Conservation (phyloP, 2,888 invertebrate species). For the Lordiphosa fenestrarum region DNA sequence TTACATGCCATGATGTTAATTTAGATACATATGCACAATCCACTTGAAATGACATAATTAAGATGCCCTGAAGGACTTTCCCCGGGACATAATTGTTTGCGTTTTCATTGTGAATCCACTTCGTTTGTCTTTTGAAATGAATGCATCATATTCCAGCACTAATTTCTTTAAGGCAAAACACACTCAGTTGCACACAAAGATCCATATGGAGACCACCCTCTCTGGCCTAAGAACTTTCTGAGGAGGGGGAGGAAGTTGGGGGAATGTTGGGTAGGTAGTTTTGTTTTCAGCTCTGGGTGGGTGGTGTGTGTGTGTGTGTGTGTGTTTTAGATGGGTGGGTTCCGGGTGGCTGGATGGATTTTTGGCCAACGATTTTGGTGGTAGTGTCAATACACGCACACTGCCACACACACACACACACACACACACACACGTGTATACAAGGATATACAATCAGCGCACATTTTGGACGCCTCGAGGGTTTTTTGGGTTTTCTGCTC, state of each 20-base stretch:
- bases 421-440: slow-evolving; percentile 1
- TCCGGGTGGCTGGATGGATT: slow-evolving; percentile 2
- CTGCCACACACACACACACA: slow-evolving; percentile 5
- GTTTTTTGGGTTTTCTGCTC: slow-evolving; percentile 11
- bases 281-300: slow-evolving; percentile 1
- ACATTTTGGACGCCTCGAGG: slow-evolving; percentile 15
- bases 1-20: neutral
- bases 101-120: neutral
- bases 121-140: neutral
- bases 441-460: slow-evolving; percentile 6
- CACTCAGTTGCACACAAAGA: slow-evolving; percentile 15
- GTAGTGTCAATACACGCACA: slow-evolving; percentile 14
- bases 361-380: slow-evolving; percentile 15
- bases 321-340: slow-evolving; percentile 1
- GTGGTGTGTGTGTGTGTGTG: neutral
- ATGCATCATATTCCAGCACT: neutral
- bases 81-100: too few relatives aligned
- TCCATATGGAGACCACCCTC: slow-evolving; percentile 27
- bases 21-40: slow-evolving; percentile 5
- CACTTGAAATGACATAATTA: slow-evolving; percentile 15
- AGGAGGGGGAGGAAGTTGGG: too few relatives aligned
- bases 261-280: slow-evolving; percentile 3
- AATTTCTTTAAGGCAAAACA: neutral
- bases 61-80: neutral
- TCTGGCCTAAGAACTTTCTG: too few relatives aligned